Base-by-base conservation (phyloP, 2,797 vertebrate genomes). In the Leontopithecus rosalia region DNA sequence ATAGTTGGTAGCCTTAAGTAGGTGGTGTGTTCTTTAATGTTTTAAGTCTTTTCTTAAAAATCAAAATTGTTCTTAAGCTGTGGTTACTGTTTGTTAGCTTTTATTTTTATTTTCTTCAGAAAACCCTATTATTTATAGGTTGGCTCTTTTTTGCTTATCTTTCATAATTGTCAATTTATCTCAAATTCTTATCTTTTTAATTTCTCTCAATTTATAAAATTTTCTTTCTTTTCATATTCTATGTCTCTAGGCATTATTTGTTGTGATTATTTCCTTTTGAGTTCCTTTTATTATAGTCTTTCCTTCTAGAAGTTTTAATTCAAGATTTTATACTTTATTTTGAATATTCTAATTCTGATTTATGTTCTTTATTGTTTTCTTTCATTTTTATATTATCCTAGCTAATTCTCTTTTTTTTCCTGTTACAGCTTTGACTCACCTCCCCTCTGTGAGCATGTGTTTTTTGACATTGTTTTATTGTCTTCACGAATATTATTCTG, bases 51-150 rank as follows among this genome's bases (percentile, higher is more conserved):
- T 91, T 67, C 79, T 43, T 82, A 39, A 55, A 52, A 30, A 75
- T 48, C 1, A 64, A 83, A 91, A 52, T 64, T 84, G 19, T 48
- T 70, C 55, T 57, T 64, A 28, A 84, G 48, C 8, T 88, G 41
- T 43, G 22, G 4, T 33, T 91, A 83, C 93, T 87, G n/a, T 50
- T 75, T 58, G 22, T 50, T 46, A 20, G 3, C 17, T 70, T 80
- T 76, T 87, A 7, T 33, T 70, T 94, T 88, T 91, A 33, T 75
- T 95, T 82, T 95, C 75, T 73, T 86, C 33, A 91, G 57, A 86
- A 93, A 93, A 88, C 58, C 7, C 26, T 43, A n/a, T 73, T 72
- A 85, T 83, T 82, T 73, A 28, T 79, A 84, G 79, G 36, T 93
- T 95, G 14, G 20, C 33, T 46, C 39, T 55, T 92, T 36, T 46